Conservation (phyloP, 1,140 invertebrate species). For the Drosophila auraria region DNA sequence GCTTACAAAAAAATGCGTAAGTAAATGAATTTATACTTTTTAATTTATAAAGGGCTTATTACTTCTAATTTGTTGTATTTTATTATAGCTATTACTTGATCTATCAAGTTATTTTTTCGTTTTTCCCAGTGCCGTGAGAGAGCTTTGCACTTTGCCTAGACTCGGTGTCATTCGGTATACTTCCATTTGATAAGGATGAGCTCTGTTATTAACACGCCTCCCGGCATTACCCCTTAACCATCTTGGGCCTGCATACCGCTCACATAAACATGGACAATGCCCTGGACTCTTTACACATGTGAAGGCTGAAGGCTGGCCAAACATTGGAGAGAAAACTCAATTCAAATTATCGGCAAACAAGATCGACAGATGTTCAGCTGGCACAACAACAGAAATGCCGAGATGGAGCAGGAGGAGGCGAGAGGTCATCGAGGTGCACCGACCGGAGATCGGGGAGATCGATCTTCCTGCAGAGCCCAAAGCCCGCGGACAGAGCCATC, state of each 20-base stretch:
- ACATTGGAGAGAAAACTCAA: slow-evolving; percentile 73
- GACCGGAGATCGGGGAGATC: slow-evolving; percentile 56
- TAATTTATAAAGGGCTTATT: neutral
- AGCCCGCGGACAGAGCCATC: slow-evolving; percentile 19
- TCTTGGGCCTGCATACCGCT: neutral
- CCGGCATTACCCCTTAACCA: slow-evolving; percentile 18
- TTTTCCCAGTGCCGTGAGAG: slow-evolving; percentile 45
- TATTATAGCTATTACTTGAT: too few species aligned
- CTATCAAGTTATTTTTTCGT: neutral
- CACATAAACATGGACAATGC: slow-evolving; percentile 37
- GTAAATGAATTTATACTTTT: neutral
- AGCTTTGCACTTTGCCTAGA: slow-evolving; percentile 65
- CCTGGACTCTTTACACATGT: slow-evolving; percentile 22
- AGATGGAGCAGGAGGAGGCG: slow-evolving; percentile 12
- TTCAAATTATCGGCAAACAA: slow-evolving; percentile 82
- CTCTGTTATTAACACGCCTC: slow-evolving; percentile 66
- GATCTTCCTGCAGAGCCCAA: slow-evolving; percentile 47
- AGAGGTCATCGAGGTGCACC: slow-evolving; percentile 77
- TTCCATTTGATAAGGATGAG: slow-evolving; percentile 37
- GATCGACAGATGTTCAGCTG: slow-evolving; percentile 81
- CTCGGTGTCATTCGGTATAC: slow-evolving; percentile 21
- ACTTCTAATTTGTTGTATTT: neutral
- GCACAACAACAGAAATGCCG: slow-evolving; percentile 54
- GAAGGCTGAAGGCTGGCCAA: slow-evolving; percentile 63
- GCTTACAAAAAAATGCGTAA: neutral